phyloP scores from a whole-genome alignment of 2,888 invertebrate genomes.

The Kuschelorhynchus macadamiae region DNA sequence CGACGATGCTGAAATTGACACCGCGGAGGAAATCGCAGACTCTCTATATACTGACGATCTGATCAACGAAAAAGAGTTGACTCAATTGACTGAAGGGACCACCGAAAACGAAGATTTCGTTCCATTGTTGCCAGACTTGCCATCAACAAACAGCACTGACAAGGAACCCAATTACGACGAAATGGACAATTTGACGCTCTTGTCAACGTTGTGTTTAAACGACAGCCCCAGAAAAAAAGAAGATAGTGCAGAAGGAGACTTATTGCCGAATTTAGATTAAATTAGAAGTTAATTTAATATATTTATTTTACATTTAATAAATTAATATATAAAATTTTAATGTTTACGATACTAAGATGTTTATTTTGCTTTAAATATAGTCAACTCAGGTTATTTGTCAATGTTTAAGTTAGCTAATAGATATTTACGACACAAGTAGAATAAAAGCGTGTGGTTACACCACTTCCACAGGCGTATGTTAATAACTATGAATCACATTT shows the following conservation, averaged over 20 bases:
- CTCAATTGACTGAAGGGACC: neutral
- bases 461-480: too few relatives aligned
- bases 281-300: neutral
- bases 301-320: neutral
- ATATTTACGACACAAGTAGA: too few relatives aligned
- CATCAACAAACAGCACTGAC: slow-evolving; percentile 36
- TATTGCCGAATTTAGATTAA: slow-evolving; percentile 31
- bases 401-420: too few relatives aligned
- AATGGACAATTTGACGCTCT: slow-evolving; percentile 67
- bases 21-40: slow-evolving; percentile 65
- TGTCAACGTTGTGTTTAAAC: slow-evolving; percentile 65
- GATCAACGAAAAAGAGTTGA: neutral
- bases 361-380: too few relatives aligned
- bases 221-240: slow-evolving; percentile 25
- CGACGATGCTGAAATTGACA: slow-evolving; percentile 71
- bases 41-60: slow-evolving; percentile 2
- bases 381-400: too few relatives aligned
- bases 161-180: slow-evolving; percentile 66
- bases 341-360: too few relatives aligned
- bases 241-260: slow-evolving; percentile 4
- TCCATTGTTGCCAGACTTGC: slow-evolving; percentile 51
- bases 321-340: too few relatives aligned
- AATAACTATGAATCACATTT: too few relatives aligned
- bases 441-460: too few relatives aligned
- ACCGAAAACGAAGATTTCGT: slow-evolving; percentile 18